Conservation (phyloP, 1,140 invertebrate genomes). For the Aplysia californica region DNA sequence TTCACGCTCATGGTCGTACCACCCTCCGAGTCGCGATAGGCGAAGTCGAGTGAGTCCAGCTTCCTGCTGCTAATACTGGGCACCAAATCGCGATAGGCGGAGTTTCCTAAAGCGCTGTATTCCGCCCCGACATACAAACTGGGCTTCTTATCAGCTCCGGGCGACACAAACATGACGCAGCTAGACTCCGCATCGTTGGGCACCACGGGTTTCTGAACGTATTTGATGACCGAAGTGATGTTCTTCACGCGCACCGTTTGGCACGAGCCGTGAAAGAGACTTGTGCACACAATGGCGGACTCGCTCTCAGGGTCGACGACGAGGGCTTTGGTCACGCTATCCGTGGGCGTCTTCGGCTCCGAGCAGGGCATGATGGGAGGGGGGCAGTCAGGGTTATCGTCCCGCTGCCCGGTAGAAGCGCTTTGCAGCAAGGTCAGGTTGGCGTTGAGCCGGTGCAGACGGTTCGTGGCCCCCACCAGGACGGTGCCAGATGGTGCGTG, state of each 20-base stretch:
- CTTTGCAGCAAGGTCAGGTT: conserved; percentile 82
- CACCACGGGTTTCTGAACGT: conserved; percentile 90
- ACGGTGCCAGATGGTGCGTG: conserved; percentile 90
- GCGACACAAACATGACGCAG: conserved; percentile 95
- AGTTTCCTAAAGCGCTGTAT: conserved; percentile 71
- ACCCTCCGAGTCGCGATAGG: conserved; percentile 77
- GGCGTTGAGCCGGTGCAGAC: conserved; percentile 91
- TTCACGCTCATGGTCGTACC: conserved; percentile 37
- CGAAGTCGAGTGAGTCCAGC: conserved; percentile 91
- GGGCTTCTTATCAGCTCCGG: conserved; percentile 84
- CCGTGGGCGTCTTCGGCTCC: conserved; percentile 73
- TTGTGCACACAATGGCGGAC: conserved; percentile 93
- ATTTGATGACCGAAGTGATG: conserved; percentile 85
- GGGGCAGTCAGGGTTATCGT: conserved; percentile 87
- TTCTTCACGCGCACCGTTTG: conserved; percentile 88
- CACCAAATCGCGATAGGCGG: conserved; percentile 77
- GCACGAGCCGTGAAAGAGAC: conserved; percentile 88
- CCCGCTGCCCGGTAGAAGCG: conserved; percentile 88
- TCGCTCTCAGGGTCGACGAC: conserved; percentile 92
- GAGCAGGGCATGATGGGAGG: conserved; percentile 69
- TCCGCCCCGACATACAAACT: conserved; percentile 96
- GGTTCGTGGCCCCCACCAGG: conserved; percentile 94
- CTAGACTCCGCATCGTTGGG: conserved; percentile 94
- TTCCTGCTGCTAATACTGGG: conserved; percentile 93
- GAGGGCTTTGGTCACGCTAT: conserved; percentile 96